Evolutionary conservation across 1,140 invertebrate genomes (phyloP), one percentile per base, ranked within the genome.

Genomic region (Pogonus chalceus): DNA sequence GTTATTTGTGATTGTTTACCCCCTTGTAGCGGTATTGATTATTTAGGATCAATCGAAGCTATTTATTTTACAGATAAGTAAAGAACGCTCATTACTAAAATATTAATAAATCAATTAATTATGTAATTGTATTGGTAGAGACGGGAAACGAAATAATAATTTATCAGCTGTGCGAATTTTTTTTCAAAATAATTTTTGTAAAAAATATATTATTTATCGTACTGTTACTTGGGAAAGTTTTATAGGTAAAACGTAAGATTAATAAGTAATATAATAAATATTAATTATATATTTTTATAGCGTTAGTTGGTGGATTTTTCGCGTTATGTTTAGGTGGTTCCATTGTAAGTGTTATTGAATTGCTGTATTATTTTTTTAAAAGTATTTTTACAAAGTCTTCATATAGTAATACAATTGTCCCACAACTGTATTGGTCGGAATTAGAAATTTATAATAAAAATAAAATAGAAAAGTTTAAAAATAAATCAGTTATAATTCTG

Each of bases 231-330:
- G 53, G 55, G 58, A 60, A 48, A 20, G 23, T 2, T 22, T 60
- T 24, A 20, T 60, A 18, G 58, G 58, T 59, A 57, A 49, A 52
- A 39, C 10, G 10, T 52, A 54, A 3, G n/a, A 20, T 23, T 49
- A 22, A 21, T 20, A 18, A 37, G 16, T 18, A 18, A 2, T 20
- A 35, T 35, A 48, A 20, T n/a, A 3, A 49, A 14, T 7, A 31
- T 31, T 51, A 51, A 51, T 51, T 10, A 31, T 9, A 26, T 52
- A 35, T 49, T 21, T 35, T 72, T 72, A 23, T 65, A 75, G 73
- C 72, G 12, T 73, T 72, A 46, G 63, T 74, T 14, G 72, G 72
- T 7, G 71, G 72, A 0, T 69, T 74, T 22, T 72, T 73, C 39
- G 71, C 71, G 0, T 60, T 73, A 20, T 73, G 70, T 51, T 56